These are phyloP conservation scores for Okamejei kenojei DNA, from an alignment of 2,797 vertebrate species.

Conservation along the genomic window DNA sequence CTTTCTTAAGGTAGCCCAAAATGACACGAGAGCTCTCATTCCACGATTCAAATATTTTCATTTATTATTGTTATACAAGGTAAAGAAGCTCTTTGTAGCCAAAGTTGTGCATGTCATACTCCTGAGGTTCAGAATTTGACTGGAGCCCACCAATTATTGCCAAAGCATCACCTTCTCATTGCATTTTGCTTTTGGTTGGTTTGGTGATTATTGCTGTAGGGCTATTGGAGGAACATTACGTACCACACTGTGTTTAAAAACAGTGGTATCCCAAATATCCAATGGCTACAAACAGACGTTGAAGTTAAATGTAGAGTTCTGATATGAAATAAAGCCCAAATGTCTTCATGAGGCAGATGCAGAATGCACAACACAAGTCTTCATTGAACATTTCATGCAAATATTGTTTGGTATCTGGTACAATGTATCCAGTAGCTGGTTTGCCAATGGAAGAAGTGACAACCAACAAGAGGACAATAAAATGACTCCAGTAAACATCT, in stretches of 20 bases:
- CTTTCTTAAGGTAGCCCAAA: no score
- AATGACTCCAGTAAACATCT: not conserved
- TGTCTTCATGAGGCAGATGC: not conserved
- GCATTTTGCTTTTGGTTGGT: not conserved
- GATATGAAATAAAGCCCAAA: not conserved
- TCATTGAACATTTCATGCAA: constrained; percentile 9
- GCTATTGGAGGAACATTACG: not conserved
- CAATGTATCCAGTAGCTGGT: not conserved
- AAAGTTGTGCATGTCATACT: not conserved
- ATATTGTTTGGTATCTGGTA: not conserved
- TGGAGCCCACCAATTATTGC: not conserved
- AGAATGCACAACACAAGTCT: not conserved
- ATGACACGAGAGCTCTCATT: not conserved
- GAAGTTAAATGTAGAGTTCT: not conserved
- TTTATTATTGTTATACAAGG: not conserved
- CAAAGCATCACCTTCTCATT: not conserved
- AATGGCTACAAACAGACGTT: not conserved
- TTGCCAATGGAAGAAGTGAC: not conserved
- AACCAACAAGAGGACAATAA: not conserved
- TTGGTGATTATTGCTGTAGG: not conserved
- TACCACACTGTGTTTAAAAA: not conserved
- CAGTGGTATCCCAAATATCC: not conserved
- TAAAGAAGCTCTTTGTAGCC: not conserved
- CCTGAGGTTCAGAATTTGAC: not conserved
- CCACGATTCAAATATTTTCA: not conserved